Conservation (phyloP, 2,888 invertebrate species). For the Apotomis turbidana region DNA sequence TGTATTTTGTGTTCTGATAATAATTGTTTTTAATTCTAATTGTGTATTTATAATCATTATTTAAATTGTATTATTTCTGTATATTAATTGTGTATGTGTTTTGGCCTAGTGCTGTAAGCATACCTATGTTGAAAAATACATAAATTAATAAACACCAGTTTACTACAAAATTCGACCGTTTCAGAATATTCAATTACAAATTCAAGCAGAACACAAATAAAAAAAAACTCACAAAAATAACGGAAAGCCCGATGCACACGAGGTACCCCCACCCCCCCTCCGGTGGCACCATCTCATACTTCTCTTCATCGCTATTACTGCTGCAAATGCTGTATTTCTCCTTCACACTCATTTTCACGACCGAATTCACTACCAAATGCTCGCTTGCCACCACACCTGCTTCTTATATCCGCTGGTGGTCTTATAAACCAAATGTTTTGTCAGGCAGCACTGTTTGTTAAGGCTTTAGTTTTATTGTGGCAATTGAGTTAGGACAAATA, state of each 20-base stretch:
- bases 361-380: slow-evolving; percentile 46
- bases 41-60: no score
- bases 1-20: no score
- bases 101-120: no score
- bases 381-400: no score
- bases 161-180: no score
- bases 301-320: slow-evolving; percentile 62
- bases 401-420: slow-evolving; percentile 59
- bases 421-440: slow-evolving; percentile 58
- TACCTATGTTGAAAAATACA: no score
- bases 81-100: no score
- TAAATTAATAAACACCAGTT: no score
- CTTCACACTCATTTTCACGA: slow-evolving; percentile 61
- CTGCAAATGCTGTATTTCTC: slow-evolving; percentile 54
- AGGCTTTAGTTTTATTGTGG: slow-evolving; percentile 65
- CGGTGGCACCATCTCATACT: slow-evolving; percentile 80
- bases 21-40: no score
- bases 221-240: slow-evolving; percentile 86
- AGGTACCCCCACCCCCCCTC: slow-evolving; percentile 90
- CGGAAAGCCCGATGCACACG: slow-evolving; percentile 85
- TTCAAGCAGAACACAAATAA: slow-evolving; percentile 8
- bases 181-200: no score
- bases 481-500: slow-evolving; percentile 63
- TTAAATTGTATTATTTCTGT: no score
- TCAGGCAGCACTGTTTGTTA: slow-evolving; percentile 64